These are phyloP conservation scores for Campylomormyrus tamandua DNA, from an alignment of 2,113 vertebrate genomes.

Conservation along the genomic window DNA sequence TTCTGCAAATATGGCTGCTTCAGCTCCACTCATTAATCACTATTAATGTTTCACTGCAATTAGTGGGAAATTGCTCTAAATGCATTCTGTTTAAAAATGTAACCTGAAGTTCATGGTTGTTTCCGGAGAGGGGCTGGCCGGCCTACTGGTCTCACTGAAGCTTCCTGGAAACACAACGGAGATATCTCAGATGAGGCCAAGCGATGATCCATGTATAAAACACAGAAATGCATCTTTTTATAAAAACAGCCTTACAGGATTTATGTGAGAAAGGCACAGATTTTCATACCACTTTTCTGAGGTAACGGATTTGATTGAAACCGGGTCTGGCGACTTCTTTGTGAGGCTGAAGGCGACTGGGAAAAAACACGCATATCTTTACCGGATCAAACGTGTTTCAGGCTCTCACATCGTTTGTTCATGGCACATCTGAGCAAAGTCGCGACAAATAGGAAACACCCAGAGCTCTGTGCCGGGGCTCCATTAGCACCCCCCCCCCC, in stretches of 20 bases:
- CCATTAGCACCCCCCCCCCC: background rate
- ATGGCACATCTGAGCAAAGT: background rate
- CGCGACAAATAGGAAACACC: background rate
- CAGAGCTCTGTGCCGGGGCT: background rate
- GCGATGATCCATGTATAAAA: background rate
- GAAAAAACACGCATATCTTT: background rate
- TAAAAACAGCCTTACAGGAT: background rate
- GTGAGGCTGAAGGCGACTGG: background rate
- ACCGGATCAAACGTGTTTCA: background rate
- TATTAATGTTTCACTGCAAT: background rate
- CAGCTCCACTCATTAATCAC: background rate
- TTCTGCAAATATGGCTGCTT: background rate
- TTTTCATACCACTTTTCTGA: background rate
- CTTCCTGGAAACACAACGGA: background rate
- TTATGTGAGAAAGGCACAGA: background rate
- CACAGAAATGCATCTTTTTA: background rate
- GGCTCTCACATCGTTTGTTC: background rate
- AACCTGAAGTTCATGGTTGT: background rate
- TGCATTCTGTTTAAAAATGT: background rate
- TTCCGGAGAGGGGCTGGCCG: background rate
- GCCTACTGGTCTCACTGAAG: background rate
- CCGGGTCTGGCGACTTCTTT: background rate
- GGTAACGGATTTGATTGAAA: background rate
- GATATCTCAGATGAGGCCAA: background rate
- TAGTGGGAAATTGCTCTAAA: background rate